Conservation (phyloP, 92 coral and sea anemone species). For the Palythoa heliodiscus region DNA sequence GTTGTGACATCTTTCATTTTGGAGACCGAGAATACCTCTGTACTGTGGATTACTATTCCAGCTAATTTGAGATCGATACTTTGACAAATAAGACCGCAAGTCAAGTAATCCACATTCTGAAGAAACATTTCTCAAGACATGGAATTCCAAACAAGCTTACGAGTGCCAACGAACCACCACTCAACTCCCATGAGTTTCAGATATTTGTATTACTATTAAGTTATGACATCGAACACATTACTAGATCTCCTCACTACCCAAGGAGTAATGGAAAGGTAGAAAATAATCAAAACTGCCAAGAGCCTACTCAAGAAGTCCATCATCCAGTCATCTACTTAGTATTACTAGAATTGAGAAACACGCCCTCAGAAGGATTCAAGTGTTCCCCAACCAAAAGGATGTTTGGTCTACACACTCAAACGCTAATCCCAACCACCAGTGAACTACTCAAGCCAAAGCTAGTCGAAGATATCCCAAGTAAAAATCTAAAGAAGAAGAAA, state of each 20-base stretch:
- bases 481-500: too few relatives aligned
- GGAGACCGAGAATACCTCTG: not conserved
- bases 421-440: not conserved
- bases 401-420: conserved; percentile 27
- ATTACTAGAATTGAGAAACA: conserved; percentile 14
- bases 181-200: not conserved
- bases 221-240: conserved; percentile 11
- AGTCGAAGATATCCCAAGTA: not conserved
- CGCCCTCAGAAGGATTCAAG: conserved; percentile 31
- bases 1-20: not conserved
- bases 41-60: too few relatives aligned
- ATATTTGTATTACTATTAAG: not conserved
- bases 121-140: conserved; percentile 15
- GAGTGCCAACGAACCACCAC: conserved; percentile 4
- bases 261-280: not conserved
- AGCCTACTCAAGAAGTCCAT: conserved; percentile 17
- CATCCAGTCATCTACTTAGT: conserved; percentile 29
- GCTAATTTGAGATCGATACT: conserved; percentile 5
- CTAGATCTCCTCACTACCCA: conserved; percentile 1
- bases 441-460: not conserved
- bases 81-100: conserved; percentile 14
- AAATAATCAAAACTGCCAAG: conserved; percentile 15
- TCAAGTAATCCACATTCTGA: conserved; percentile 4
- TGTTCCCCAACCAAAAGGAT: conserved; percentile 32
- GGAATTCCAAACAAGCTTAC: conserved; percentile 2